phyloP scores from a whole-genome alignment of 2,113 vertebrate species.

The Mugil cephalus region DNA sequence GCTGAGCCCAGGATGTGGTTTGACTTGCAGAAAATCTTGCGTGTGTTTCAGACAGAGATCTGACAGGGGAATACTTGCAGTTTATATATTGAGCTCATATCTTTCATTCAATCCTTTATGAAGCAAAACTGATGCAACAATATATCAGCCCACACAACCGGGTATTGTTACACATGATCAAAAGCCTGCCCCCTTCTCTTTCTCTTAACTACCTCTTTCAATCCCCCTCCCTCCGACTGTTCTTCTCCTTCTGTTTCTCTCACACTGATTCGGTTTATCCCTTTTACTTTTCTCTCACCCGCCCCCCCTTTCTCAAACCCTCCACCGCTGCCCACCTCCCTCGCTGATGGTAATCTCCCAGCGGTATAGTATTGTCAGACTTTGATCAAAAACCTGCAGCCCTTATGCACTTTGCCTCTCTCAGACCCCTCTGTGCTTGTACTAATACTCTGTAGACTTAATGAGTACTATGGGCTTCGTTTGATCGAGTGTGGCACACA shows the following conservation, averaged over 20 bases:
- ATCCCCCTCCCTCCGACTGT: constrained; percentile 6
- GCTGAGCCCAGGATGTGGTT: background rate
- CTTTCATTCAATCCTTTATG: constrained; percentile 58
- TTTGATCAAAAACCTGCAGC: constrained; percentile 67
- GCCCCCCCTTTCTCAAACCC: constrained; percentile 17
- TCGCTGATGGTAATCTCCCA: constrained; percentile 53
- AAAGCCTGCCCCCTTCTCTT: constrained; percentile 42
- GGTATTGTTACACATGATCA: constrained; percentile 65
- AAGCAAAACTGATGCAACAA: constrained; percentile 70
- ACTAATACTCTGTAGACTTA: constrained; percentile 56
- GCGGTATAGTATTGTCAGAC: constrained; percentile 57
- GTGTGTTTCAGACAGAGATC: background rate
- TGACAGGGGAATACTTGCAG: constrained; percentile 41
- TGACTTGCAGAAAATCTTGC: constrained; percentile 25
- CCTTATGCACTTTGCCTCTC: constrained; percentile 50
- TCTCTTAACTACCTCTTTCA: constrained; percentile 40
- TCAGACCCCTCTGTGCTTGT: constrained; percentile 34
- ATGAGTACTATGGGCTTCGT: constrained; percentile 48
- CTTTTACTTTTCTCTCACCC: constrained; percentile 35
- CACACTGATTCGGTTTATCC: constrained; percentile 51
- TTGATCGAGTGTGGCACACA: constrained; percentile 25
- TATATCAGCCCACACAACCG: constrained; percentile 31
- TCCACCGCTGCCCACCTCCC: constrained; percentile 20
- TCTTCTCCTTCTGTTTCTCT: constrained; percentile 5
- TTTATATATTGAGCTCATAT: constrained; percentile 56